These are phyloP conservation scores for Enhydra lutris DNA, from an alignment of 2,113 vertebrate genomes.

Conservation along the genomic window DNA sequence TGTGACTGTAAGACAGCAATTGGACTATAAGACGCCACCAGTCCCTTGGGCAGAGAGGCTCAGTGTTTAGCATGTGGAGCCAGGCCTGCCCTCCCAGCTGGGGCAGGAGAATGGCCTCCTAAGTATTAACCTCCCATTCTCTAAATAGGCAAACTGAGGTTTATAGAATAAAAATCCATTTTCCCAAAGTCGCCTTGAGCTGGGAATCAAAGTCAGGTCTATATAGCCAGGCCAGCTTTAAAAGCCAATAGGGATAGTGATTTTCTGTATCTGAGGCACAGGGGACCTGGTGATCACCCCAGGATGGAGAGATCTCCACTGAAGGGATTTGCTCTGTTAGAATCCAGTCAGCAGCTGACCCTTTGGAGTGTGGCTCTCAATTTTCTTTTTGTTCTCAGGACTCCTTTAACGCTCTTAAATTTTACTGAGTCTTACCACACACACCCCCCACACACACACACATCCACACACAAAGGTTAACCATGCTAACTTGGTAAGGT, in stretches of 20 bases:
- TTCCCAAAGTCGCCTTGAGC: background rate
- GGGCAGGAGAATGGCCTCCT: background rate
- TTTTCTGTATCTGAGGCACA: background rate
- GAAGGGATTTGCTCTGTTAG: background rate
- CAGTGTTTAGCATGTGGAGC: background rate
- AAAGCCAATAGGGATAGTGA: background rate
- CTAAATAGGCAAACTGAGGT: background rate
- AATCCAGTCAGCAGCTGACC: background rate
- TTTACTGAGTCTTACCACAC: background rate
- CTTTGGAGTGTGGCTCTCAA: background rate
- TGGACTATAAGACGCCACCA: background rate
- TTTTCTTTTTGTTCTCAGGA: background rate
- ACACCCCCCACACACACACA: background rate
- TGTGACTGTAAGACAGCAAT: background rate
- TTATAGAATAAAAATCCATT: background rate
- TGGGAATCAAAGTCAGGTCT: background rate
- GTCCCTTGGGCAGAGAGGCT: background rate
- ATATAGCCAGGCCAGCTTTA: background rate
- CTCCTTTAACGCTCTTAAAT: background rate
- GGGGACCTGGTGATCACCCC: background rate
- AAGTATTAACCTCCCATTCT: background rate
- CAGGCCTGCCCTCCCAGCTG: background rate
- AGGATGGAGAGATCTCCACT: background rate
- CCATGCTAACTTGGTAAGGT: background rate
- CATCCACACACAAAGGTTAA: background rate